These are phyloP conservation scores for Diprion similis DNA, from an alignment of 1,140 invertebrate species.

Conservation along the genomic window DNA sequence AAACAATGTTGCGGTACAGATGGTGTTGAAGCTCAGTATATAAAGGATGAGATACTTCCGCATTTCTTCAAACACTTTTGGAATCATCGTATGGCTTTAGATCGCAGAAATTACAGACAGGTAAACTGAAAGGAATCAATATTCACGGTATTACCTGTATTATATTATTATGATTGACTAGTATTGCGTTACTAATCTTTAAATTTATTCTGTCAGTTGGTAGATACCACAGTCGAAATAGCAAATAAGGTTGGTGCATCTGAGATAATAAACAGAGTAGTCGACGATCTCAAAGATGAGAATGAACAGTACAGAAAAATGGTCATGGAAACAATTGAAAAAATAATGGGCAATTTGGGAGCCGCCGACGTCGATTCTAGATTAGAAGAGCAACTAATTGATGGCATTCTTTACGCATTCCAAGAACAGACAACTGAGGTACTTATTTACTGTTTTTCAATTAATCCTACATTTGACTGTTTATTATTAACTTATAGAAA, in stretches of 20 bases:
- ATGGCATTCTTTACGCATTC: slow-evolving; percentile 99
- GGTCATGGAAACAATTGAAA: slow-evolving; percentile 99
- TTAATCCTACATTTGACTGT: neutral
- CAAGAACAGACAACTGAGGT: slow-evolving; percentile 99
- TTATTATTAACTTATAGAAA: no score
- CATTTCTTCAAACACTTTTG: slow-evolving; percentile 99
- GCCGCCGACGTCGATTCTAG: slow-evolving; percentile 97
- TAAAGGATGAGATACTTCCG: slow-evolving; percentile 98
- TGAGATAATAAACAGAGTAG: slow-evolving; percentile 98
- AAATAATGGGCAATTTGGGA: slow-evolving; percentile 97
- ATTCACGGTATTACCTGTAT: neutral
- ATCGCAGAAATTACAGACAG: slow-evolving; percentile 96
- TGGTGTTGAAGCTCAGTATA: slow-evolving; percentile 99
- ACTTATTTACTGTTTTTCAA: slow-evolving; percentile 29
- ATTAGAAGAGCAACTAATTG: slow-evolving; percentile 98
- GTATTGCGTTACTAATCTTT: slow-evolving; percentile 2
- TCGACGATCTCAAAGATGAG: slow-evolving; percentile 99
- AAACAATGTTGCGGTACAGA: slow-evolving; percentile 99
- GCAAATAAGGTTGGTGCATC: slow-evolving; percentile 99
- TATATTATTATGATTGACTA: neutral
- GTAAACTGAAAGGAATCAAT: slow-evolving; percentile 36
- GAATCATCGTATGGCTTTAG: slow-evolving; percentile 99
- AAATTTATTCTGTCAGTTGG: slow-evolving; percentile 68
- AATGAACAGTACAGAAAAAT: slow-evolving; percentile 99
- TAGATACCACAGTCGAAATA: slow-evolving; percentile 99